phyloP scores from a whole-genome alignment of 2,888 invertebrate genomes.

The Tetragonisca angustula region DNA sequence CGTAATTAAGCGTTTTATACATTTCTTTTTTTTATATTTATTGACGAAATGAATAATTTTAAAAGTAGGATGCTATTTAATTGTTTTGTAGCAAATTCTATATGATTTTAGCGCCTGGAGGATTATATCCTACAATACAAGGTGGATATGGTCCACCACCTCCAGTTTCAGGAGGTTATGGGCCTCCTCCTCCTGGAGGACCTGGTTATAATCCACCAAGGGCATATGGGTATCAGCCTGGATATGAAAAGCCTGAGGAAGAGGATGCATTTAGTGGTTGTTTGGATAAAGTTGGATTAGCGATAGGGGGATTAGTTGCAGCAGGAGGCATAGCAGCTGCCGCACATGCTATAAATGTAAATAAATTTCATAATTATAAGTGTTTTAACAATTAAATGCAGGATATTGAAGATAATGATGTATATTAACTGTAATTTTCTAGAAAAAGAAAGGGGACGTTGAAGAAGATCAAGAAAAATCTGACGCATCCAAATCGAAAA shows the following conservation, averaged over 20 bases:
- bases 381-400: not conserved
- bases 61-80: not conserved
- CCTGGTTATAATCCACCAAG: slow-evolving; percentile 65
- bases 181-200: slow-evolving; percentile 62
- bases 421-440: not conserved
- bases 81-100: not conserved
- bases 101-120: slow-evolving; percentile 76
- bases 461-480: slow-evolving; percentile 77
- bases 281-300: slow-evolving; percentile 81
- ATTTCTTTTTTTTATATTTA: not conserved
- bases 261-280: slow-evolving; percentile 76
- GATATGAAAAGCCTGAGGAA: slow-evolving; percentile 76
- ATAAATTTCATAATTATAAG: not conserved
- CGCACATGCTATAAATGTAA: slow-evolving; percentile 79
- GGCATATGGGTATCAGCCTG: slow-evolving; percentile 74
- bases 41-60: not conserved
- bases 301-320: slow-evolving; percentile 80
- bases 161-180: slow-evolving; percentile 51
- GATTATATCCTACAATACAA: slow-evolving; percentile 77
- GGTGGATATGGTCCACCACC: slow-evolving; percentile 66
- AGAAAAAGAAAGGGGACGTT: slow-evolving; percentile 75
- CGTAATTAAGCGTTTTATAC: slow-evolving; percentile 62
- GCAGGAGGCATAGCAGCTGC: slow-evolving; percentile 82
- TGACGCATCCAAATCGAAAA: slow-evolving; percentile 73
- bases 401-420: not conserved